Conservation (phyloP, 2,113 vertebrate species). For the Cololabis saira region DNA sequence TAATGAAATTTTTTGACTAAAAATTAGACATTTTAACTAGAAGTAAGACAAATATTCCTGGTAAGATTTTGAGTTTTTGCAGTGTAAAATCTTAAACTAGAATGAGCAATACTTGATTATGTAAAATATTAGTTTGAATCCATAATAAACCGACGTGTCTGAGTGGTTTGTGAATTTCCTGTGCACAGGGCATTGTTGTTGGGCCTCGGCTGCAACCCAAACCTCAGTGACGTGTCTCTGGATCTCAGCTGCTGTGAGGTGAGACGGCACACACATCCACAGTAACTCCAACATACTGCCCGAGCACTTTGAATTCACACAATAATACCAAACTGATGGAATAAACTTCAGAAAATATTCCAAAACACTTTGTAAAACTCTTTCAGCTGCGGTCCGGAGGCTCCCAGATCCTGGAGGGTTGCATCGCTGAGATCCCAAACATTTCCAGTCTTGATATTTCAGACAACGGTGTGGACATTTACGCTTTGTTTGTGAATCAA, state of each 20-base stretch:
- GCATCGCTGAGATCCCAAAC: slow-evolving; percentile 97
- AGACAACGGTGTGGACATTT: slow-evolving; percentile 88
- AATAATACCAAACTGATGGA: neutral
- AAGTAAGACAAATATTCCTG: too few relatives aligned
- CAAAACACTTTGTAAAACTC: neutral
- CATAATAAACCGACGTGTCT: neutral
- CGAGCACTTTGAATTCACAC: neutral
- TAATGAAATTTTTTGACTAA: too few relatives aligned
- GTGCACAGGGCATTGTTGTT: slow-evolving; percentile 89
- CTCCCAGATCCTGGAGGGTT: slow-evolving; percentile 96
- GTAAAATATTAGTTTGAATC: too few relatives aligned
- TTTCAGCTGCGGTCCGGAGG: slow-evolving; percentile 92
- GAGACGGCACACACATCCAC: slow-evolving; percentile 3
- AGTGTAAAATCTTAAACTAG: too few relatives aligned
- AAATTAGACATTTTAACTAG: too few relatives aligned
- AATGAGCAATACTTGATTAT: too few relatives aligned
- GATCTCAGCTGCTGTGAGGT: slow-evolving; percentile 98
- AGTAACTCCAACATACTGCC: neutral
- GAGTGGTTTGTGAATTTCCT: neutral
- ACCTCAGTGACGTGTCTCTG: slow-evolving; percentile 92
- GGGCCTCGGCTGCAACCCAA: slow-evolving; percentile 94
- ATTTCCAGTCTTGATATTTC: slow-evolving; percentile 96
- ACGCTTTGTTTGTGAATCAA: rapidly evolving
- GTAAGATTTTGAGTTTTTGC: too few relatives aligned
- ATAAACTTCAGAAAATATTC: neutral